A percentile compares a stretch with the other conserved stretches of the same genome.
These are phyloP conservation scores for Aulostomus chinensis DNA, from an alignment of 2,797 vertebrate genomes.

Conservation along the genomic window DNA sequence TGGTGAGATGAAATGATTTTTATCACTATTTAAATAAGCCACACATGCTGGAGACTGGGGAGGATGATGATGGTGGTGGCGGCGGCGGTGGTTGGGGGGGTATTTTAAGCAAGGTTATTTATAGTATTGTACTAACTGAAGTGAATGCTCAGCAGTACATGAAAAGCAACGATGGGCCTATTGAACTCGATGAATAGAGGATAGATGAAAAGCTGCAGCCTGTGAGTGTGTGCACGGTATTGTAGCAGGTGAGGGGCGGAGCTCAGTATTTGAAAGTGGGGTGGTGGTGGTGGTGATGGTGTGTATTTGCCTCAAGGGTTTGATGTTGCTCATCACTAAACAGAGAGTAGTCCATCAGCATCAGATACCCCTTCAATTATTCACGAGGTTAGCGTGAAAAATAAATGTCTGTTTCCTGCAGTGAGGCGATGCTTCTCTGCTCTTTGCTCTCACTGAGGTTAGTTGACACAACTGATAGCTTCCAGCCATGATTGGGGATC, in stretches of 20 bases:
- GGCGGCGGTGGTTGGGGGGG: neutral
- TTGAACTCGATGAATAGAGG: slow-evolving; percentile 29
- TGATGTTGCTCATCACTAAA: slow-evolving; percentile 54
- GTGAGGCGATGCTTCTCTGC: too few species aligned
- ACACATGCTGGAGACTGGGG: too few species aligned
- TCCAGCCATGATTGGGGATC: neutral
- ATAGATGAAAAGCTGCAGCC: slow-evolving; percentile 5
- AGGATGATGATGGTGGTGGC: neutral
- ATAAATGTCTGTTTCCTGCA: slow-evolving; percentile 70
- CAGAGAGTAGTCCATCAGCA: slow-evolving; percentile 62
- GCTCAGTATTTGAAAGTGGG: slow-evolving; percentile 3
- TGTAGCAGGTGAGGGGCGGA: slow-evolving; percentile 1
- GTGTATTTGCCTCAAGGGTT: slow-evolving; percentile 36
- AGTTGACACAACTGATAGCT: slow-evolving; percentile 29
- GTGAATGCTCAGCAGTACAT: slow-evolving; percentile 29
- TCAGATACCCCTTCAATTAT: slow-evolving; percentile 71
- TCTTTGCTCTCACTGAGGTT: slow-evolving; percentile 2
- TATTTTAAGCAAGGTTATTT: slow-evolving; percentile 59
- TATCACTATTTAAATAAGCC: slow-evolving; percentile 19
- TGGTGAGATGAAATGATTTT: neutral
- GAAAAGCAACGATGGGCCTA: slow-evolving; percentile 14
- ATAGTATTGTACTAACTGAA: slow-evolving; percentile 39
- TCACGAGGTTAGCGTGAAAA: slow-evolving; percentile 68
- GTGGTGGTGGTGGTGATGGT: neutral
- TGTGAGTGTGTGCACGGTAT: neutral